phyloP scores from a whole-genome alignment of 2,797 vertebrate species.

The Dallia pectoralis region DNA sequence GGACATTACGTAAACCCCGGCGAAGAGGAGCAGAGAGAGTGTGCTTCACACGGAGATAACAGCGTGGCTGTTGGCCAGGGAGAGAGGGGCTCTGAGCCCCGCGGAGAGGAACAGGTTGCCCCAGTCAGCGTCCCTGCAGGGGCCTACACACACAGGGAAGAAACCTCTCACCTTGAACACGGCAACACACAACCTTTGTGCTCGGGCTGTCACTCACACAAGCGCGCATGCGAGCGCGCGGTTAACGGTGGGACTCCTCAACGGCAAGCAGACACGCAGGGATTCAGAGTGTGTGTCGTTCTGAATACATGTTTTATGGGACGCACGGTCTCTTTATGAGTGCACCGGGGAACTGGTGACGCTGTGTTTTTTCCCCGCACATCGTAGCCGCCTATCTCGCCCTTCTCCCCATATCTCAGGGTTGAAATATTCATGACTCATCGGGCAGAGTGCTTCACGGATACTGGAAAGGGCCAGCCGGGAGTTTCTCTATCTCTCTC shows the following conservation, averaged over 20 bases:
- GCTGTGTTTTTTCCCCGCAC: constrained; percentile 8
- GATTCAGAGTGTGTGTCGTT: background rate
- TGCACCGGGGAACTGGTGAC: background rate
- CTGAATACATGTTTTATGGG: background rate
- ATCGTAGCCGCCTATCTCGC: background rate
- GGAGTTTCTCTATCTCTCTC: background rate
- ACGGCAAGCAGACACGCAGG: background rate
- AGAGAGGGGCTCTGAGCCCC: background rate
- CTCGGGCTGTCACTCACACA: background rate
- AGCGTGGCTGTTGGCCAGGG: background rate
- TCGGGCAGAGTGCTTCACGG: background rate
- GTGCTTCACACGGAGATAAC: background rate
- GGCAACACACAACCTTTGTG: background rate
- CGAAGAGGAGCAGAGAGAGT: constrained; percentile 20
- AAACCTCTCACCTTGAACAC: background rate
- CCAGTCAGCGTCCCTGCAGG: background rate
- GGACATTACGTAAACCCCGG: constrained; percentile 17
- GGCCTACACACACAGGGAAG: background rate
- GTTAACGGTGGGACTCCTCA: background rate
- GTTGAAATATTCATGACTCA: constrained; percentile 1
- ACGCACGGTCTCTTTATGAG: background rate
- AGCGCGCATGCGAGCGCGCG: no score
- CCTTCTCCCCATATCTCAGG: background rate
- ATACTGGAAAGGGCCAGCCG: background rate
- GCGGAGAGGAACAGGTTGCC: background rate